Evolutionary conservation across 2,888 invertebrate species (phyloP), one percentile per base, ranked within the genome.

Genomic region (Oxyteleia sp.): DNA sequence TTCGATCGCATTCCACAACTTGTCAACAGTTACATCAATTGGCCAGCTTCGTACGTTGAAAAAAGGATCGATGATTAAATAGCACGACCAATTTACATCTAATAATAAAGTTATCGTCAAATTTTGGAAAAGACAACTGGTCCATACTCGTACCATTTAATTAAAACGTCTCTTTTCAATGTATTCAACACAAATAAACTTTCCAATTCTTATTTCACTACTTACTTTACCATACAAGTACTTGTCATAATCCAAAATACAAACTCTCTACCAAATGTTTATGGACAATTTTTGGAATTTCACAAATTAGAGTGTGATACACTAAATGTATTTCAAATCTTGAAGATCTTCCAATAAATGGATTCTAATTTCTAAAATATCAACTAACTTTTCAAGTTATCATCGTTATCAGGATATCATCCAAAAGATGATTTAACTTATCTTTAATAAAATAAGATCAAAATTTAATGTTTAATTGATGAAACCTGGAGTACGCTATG

Each of bases 1-100:
- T 45, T 55, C 13, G 26, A 47, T 47, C 2, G 51, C 78, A 78
- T 78, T 78, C 78, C 78, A 78, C 61, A 63, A 53, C 20, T 69
- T 13, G 53, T 43, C 13, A 63, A 76, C 43, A 35, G 18, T 47
- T 69, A 69, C 61, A 57, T 13, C 15, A 55, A 55, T 15, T 69
- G 53, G 45, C 38, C 63, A 75, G 49, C 43, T 47, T 75, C 29
- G 0, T 26, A 75, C 35, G 38, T 1, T n/a, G 49, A 66, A 66
- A 57, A 75, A 55, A 53, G 47, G 16, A 38, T 64, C 11, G 2
- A 4, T 16, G 1, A 47, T 45, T 13, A 47, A 47, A 2, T 47
- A 35, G 47, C 26, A 61, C 61, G 45, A 29, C 11, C 10, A 20
- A 10, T 23, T 49, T 11, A 49, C 4, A 8, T 49, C n/a, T n/a